Evolutionary conservation across 2,888 invertebrate species (phyloP).

Genomic region (Cactoblastis cactorum): DNA sequence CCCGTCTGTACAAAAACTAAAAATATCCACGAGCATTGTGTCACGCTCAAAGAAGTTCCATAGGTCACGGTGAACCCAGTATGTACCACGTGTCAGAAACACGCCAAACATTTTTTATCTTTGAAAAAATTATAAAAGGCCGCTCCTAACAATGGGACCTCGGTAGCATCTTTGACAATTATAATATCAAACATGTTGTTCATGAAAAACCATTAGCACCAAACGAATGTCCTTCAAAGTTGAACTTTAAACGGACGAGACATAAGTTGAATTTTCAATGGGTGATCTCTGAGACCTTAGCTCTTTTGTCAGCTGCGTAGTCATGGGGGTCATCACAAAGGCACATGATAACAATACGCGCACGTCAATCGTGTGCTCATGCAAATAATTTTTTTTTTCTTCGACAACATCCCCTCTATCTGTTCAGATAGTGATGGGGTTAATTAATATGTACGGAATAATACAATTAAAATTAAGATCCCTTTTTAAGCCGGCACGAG

Average conservation of each 20-base stretch:
- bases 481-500: conserved; percentile 69
- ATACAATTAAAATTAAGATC: conserved; percentile 73
- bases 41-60: conserved; percentile 74
- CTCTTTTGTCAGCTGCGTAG: conserved; percentile 40
- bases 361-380: conserved; percentile 78
- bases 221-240: conserved; percentile 31
- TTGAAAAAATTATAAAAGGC: conserved; percentile 76
- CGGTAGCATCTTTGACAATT: conserved; percentile 80
- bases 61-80: conserved; percentile 73
- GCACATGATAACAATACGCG: conserved; percentile 75
- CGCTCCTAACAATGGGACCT: conserved; percentile 68
- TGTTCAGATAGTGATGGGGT: conserved; percentile 69
- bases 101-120: conserved; percentile 79
- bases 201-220: conserved; percentile 46
- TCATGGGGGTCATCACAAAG: conserved; percentile 78
- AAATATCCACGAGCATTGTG: conserved; percentile 74
- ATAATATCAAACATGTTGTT: conserved; percentile 61
- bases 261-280: conserved; percentile 47
- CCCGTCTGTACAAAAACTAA: conserved; percentile 74
- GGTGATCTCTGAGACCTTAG: conserved; percentile 31
- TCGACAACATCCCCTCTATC: conserved; percentile 75
- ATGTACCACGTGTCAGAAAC: conserved; percentile 76
- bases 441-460: conserved; percentile 77
- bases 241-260: conserved; percentile 45
- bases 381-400: conserved; percentile 78